A percentile compares a stretch with the other conserved stretches of the same genome.
Evolutionary conservation across 2,888 invertebrate species (phyloP).

Genomic region (Schizaphis graminum): DNA sequence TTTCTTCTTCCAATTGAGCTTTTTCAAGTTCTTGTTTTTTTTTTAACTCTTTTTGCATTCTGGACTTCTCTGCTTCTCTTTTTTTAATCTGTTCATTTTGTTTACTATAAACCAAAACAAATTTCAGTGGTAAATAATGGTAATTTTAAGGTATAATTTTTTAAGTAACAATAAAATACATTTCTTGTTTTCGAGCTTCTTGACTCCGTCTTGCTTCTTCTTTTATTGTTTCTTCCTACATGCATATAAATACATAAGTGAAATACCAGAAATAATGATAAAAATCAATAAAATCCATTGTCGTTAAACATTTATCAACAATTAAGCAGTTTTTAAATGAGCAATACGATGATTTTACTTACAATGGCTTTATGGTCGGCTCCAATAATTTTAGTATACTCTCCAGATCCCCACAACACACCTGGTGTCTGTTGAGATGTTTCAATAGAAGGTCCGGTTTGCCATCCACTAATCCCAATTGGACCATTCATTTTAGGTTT

Average conservation of each 20-base stretch:
- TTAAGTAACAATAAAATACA: conserved; percentile 40
- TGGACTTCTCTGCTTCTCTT: conserved; percentile 55
- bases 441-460: conserved; percentile 38
- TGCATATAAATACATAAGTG: not conserved
- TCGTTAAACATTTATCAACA: not conserved
- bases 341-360: conserved; percentile 67
- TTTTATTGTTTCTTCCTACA: conserved; percentile 60
- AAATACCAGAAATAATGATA: not conserved
- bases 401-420: conserved; percentile 65
- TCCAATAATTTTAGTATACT: conserved; percentile 71
- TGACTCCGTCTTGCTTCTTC: conserved; percentile 63
- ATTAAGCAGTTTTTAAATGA: conserved; percentile 23
- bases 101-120: conserved; percentile 67
- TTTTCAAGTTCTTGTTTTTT: conserved; percentile 67
- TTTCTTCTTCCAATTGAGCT: conserved; percentile 65
- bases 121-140: not conserved
- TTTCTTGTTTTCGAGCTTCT: conserved; percentile 62
- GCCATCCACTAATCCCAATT: conserved; percentile 56
- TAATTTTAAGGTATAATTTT: not conserved
- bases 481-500: conserved; percentile 61
- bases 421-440: conserved; percentile 39
- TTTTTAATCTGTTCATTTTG: conserved; percentile 66
- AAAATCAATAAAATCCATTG: not conserved
- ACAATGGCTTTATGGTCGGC: conserved; percentile 73
- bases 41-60: conserved; percentile 67